Conservation (phyloP, 2,797 vertebrate species). For the Novumbra hubbsi region DNA sequence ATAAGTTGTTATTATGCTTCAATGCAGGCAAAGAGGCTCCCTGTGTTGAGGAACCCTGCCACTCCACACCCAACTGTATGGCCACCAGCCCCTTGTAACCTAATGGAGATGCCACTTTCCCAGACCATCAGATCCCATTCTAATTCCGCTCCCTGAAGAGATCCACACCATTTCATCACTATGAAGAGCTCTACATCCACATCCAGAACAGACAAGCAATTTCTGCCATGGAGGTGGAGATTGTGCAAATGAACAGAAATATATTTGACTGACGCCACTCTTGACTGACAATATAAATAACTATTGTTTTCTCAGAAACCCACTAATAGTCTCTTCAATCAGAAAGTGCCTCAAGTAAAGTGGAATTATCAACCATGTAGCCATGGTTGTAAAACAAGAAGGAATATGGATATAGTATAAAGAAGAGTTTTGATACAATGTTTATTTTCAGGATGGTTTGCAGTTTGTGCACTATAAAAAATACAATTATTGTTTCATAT, state of each 20-base stretch:
- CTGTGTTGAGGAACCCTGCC: constrained; percentile 45
- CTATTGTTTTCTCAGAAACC: background rate
- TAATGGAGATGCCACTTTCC: constrained; percentile 31
- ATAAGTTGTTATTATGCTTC: background rate
- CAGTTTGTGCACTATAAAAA: constrained; percentile 69
- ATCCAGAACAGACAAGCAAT: constrained; percentile 66
- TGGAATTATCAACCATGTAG: constrained; percentile 41
- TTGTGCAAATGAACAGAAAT: constrained; percentile 55
- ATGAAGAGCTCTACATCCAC: constrained; percentile 26
- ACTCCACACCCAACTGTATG: constrained; percentile 47
- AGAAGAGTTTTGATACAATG: constrained; percentile 55
- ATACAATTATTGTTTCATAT: constrained; percentile 71
- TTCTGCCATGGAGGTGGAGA: constrained; percentile 53
- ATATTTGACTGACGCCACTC: constrained; percentile 46
- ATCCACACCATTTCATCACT: constrained; percentile 5
- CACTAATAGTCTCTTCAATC: background rate
- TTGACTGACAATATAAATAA: constrained; percentile 19
- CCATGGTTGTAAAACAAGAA: constrained; percentile 32
- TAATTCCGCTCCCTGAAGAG: constrained; percentile 37
- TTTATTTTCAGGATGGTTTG: constrained; percentile 75
- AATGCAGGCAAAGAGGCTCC: constrained; percentile 52
- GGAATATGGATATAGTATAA: constrained; percentile 50
- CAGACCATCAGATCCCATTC: constrained; percentile 20
- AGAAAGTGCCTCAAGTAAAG: constrained; percentile 28
- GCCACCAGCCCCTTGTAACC: constrained; percentile 49